Conservation (phyloP, 2,888 invertebrate species). For the Apamea monoglypha region DNA sequence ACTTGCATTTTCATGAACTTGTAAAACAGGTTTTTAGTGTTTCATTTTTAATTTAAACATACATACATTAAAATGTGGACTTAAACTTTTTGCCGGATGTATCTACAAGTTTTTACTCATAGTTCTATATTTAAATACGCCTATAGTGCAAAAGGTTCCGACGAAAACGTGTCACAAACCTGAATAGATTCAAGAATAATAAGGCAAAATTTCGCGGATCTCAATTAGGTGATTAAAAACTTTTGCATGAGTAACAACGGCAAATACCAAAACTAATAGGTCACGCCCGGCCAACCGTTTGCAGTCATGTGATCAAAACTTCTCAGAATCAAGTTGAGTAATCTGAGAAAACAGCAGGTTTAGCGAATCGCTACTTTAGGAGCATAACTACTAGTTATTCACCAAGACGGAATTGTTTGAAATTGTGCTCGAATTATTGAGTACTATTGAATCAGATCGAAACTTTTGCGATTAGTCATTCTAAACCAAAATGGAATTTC, state of each 20-base stretch:
- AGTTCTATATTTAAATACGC: not conserved
- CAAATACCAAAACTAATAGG: constrained; percentile 61
- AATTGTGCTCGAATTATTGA: constrained; percentile 25
- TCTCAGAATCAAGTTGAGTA: constrained; percentile 62
- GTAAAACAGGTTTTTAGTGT: not conserved
- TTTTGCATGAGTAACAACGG: constrained; percentile 45
- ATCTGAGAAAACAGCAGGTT: constrained; percentile 53
- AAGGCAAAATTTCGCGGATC: constrained; percentile 3
- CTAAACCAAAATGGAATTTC: not conserved
- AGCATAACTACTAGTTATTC: constrained; percentile 35
- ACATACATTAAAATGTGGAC: not conserved
- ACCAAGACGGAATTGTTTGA: constrained; percentile 21
- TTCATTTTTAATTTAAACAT: not conserved
- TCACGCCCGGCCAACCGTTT: constrained; percentile 50
- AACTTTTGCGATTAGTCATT: constrained; percentile 10
- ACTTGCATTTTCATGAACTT: constrained; percentile 1
- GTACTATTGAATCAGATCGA: constrained; percentile 10
- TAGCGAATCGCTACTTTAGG: constrained; percentile 47
- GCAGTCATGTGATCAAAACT: constrained; percentile 60
- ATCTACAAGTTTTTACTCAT: not conserved
- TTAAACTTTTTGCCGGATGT: not conserved
- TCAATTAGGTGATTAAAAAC: constrained; percentile 31
- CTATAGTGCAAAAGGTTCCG: not conserved
- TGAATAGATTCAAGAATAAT: constrained; percentile 21
- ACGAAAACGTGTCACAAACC: constrained; percentile 9